Base-by-base conservation (phyloP, 2,888 invertebrate genomes). In the Perizoma flavofasciatum region DNA sequence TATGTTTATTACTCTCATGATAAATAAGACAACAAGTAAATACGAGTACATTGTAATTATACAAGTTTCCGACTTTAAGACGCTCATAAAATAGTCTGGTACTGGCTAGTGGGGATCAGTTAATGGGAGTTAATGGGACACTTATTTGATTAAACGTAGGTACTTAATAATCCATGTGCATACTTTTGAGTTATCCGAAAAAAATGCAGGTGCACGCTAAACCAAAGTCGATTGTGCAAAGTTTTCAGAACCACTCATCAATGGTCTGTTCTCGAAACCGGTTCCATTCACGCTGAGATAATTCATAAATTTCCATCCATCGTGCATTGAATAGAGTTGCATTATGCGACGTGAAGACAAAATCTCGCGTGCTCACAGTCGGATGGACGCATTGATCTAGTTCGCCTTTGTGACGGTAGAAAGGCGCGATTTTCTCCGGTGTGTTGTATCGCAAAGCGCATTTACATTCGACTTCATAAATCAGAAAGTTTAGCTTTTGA, bases 401-500 rank as follows among this genome's bases (percentile, higher is more conserved):
- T 79, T 74, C 70, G 73, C 77, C 70, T 77, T 84, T 82, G 80
- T 82, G 73, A 68, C 59, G 59, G 68, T 77, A 77, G 82, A 85
- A 83, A 83, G 79, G 77, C 67, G 74, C 79, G 78, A 87, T 89
- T 89, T 86, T 86, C 86, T 83, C 75, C 82, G 83, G 78, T 79
- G 75, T 76, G 76, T 53, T 60, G 61, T 77, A 75, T 78, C 74
- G 69, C 72, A 69, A 71, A 79, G 74, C 71, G 53, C 75, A 74
- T 78, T 76, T 78, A 78, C 76, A 75, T 79, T 75, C 69, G 73
- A 67, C 67, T 71, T 71, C 78, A 85, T 89, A 89, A 89, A 89
- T 89, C 87, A 85, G 74, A 77, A 57, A 73, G 67, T 75, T 72
- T 74, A 65, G 73, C 75, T 79, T 74, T 82, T 73, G 69, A 47